Evolutionary conservation across 2,888 invertebrate species (phyloP).

Genomic region (Netelia virgata): DNA sequence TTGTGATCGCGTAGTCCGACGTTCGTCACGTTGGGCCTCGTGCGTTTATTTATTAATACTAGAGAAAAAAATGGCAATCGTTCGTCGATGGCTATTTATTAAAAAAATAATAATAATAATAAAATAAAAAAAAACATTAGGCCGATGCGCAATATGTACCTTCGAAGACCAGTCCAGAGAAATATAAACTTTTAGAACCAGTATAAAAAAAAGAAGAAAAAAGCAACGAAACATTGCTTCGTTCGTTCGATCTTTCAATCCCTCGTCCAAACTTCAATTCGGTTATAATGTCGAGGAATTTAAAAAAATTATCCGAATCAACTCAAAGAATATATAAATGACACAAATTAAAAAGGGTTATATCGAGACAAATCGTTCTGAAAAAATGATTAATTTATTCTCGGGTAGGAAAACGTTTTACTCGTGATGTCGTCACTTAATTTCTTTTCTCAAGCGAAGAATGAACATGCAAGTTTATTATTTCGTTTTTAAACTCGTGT

Average conservation of each 20-base stretch:
- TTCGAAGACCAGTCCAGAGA: slow-evolving; percentile 59
- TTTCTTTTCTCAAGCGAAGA: neutral
- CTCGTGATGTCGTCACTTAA: slow-evolving; percentile 29
- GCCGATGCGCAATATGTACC: slow-evolving; percentile 55
- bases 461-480: neutral
- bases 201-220: slow-evolving; percentile 20
- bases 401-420: neutral
- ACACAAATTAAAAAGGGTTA: neutral
- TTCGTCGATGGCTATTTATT: slow-evolving; percentile 61
- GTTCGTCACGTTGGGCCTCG: slow-evolving; percentile 51
- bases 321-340: neutral
- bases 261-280: neutral
- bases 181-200: slow-evolving; percentile 58
- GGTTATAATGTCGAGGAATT: neutral
- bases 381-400: slow-evolving; percentile 16
- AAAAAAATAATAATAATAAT: too few relatives aligned
- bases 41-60: slow-evolving; percentile 62
- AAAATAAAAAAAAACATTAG: slow-evolving; percentile 3
- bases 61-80: slow-evolving; percentile 54
- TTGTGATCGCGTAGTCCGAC: slow-evolving; percentile 50
- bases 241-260: neutral
- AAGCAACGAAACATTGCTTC: neutral
- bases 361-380: neutral
- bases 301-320: neutral
- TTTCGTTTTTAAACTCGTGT: neutral